Conservation (phyloP, 2,888 invertebrate genomes). For the Lamellibrachia satsuma region DNA sequence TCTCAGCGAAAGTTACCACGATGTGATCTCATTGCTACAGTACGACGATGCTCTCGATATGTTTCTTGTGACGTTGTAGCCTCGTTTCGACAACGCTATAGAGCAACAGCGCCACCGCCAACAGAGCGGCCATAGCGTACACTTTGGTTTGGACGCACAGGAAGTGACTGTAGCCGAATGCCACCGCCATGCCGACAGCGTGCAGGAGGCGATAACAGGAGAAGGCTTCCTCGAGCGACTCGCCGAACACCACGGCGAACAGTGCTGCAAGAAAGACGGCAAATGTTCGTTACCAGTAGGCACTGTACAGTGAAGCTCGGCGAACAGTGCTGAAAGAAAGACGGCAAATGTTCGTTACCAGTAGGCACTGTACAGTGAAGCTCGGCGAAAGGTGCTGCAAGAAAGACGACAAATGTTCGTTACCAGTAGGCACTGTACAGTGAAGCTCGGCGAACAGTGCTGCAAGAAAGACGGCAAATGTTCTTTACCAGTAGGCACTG, state of each 20-base stretch:
- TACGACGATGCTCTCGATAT: slow-evolving; percentile 25
- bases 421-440: too few species aligned
- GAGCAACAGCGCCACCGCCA: slow-evolving; percentile 79
- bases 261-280: slow-evolving; percentile 66
- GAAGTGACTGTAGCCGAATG: slow-evolving; percentile 84
- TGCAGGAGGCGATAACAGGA: slow-evolving; percentile 93
- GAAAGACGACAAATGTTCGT: neutral
- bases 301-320: neutral
- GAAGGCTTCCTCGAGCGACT: slow-evolving; percentile 88
- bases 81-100: slow-evolving; percentile 73
- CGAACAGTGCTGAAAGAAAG: neutral
- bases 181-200: slow-evolving; percentile 86
- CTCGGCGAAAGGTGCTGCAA: slow-evolving; percentile 78
- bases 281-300: neutral
- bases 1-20: neutral
- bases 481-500: too few species aligned
- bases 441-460: too few species aligned
- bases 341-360: neutral
- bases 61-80: slow-evolving; percentile 42
- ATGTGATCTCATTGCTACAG: neutral
- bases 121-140: slow-evolving; percentile 75
- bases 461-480: too few species aligned
- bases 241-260: slow-evolving; percentile 86
- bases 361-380: slow-evolving; percentile 60
- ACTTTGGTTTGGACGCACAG: slow-evolving; percentile 81